Evolutionary conservation across 2,797 vertebrate species (phyloP).

Genomic region (Karalla daura): DNA sequence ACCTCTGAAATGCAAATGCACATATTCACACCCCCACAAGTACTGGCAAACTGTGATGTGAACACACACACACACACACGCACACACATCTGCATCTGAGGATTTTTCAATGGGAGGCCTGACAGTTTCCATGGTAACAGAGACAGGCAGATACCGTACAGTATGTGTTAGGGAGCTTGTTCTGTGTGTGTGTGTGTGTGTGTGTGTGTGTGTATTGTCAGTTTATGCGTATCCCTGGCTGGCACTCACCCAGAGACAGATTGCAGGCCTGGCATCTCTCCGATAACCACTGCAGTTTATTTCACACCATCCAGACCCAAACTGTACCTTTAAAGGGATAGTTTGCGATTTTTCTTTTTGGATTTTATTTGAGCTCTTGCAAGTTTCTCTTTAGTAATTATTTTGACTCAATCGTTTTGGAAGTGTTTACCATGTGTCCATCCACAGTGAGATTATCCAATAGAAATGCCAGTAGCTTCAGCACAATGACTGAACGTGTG

Average conservation of each 20-base stretch:
- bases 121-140: conserved; percentile 85
- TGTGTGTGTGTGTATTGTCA: conserved; percentile 61
- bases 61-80: conserved; percentile 19
- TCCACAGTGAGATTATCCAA: background rate
- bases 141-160: conserved; percentile 59
- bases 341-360: background rate
- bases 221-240: conserved; percentile 64
- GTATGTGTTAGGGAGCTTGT: conserved; percentile 54
- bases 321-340: conserved; percentile 35
- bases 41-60: conserved; percentile 11
- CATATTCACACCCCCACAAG: conserved; percentile 56
- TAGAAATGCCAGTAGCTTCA: background rate
- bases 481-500: conserved; percentile 1
- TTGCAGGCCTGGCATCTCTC: conserved; percentile 69
- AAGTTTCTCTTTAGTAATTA: conserved; percentile 7
- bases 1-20: conserved; percentile 58
- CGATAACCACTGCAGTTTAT: conserved; percentile 64
- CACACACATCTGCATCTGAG: conserved; percentile 47
- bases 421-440: background rate
- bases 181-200: conserved; percentile 46
- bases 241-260: conserved; percentile 73
- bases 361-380: background rate
- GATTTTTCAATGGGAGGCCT: conserved; percentile 84
- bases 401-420: conserved; percentile 17
- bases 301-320: conserved; percentile 50